Evolutionary conservation across 92 coral and sea anemone genomes (phyloP), one percentile per base, ranked within the genome.

Genomic region (Porites rus): DNA sequence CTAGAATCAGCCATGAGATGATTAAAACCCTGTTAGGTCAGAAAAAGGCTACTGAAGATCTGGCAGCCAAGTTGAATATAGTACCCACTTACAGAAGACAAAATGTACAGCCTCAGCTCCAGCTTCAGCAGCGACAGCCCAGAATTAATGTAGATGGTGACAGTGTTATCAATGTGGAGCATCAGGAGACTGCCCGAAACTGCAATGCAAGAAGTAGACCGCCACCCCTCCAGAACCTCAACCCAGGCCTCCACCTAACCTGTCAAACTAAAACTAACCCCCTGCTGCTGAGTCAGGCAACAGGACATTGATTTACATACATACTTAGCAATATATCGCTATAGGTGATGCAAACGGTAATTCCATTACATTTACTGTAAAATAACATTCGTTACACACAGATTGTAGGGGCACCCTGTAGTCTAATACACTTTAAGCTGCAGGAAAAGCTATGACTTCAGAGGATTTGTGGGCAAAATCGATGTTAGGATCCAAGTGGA

Each of bases 271-370:
- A 81, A 81, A 86, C 88, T 77, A 24, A 65, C 93, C 94, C 91
- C 94, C 94, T 88, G 82, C 72, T 62, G 82, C 83, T 20, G 90
- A 89, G 89, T 69, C 82, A 11, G 69, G 81, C 61, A 75, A 71
- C 79, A 77, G 93, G 91, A 50, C 52, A 50, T 6, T 24, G 25
- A 24, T 24, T 24, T 24, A 24, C 25, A 24, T 24, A 24, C 25
- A 24, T 24, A 24, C 25, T 24, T 24, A 24, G 25, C 25, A 24
- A 24, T 24, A 24, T 24, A 24, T 24, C 25, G 25, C 25, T 24
- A 24, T 0, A 24, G 25, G 25, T 24, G 25, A 24, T 24, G 25
- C 25, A 24, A 24, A 24, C 25, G 25, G 25, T 24, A 24, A 24
- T 24, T 24, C 25, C 25, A 24, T 24, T 24, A 24, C 25, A 24